Base-by-base conservation (phyloP, 2,797 vertebrate genomes). In the Loriculus beryllinus region DNA sequence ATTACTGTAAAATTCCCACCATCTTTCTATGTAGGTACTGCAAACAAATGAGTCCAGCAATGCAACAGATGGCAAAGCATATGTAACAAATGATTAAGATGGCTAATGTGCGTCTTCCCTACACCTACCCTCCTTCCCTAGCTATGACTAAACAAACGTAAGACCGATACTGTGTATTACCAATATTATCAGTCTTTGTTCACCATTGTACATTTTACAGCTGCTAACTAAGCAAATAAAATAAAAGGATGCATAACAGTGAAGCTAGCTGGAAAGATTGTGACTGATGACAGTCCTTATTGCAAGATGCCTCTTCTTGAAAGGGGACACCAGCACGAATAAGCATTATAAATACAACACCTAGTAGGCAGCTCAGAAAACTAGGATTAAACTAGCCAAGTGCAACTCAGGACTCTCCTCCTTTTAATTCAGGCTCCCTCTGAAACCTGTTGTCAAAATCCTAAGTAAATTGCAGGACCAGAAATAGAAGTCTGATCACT, bases 41-140 rank as follows among this genome's bases (percentile, higher is more conserved):
- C 31, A 77, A 80, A 91, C 57, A 35, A 94, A 83, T 0, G 0
- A 86, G 77, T 42, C 59, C 63, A 83, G 51, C 92, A 86, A 76
- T 19, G 56, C 81, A 90, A 88, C 96, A 96, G 90, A 96, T 90
- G 95, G 93, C 63, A 92, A 70, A 96, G 70, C 95, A 94, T 96
- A 95, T 94, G 88, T 47, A 93, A 69, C 29, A 91, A 91, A 86
- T 51, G 17, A 92, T 86, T 88, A 90, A 75, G 76, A 81, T 40
- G 77, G 87, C 40, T 93, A 94, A 96, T 72, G 87, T 82, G 81
- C 52, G 22, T 83, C 69, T 92, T 64, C 86, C 70, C 75, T 85
- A 88, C 82, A 92, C 65, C 91, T 91, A 90, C 85, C 85, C 60
- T 93, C 84, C 45, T 89, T 95, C 28, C 45, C 72, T 59, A 83